Evolutionary conservation across 2,797 vertebrate genomes (phyloP).

Genomic region (Philypnodon macrostomus): DNA sequence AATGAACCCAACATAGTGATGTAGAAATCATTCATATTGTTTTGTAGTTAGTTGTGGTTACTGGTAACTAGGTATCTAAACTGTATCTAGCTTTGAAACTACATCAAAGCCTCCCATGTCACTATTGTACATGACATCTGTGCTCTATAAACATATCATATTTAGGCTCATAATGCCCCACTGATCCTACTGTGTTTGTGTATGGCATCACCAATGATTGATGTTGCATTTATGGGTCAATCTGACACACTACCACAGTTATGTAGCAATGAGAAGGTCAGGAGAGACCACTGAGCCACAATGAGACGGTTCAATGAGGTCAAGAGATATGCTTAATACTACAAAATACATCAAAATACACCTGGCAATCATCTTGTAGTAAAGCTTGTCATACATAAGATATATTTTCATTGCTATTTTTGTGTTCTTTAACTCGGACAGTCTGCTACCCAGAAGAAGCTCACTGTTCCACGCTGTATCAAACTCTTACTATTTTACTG

Average conservation of each 20-base stretch:
- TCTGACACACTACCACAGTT: slow-evolving; percentile 33
- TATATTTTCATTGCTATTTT: slow-evolving; percentile 4
- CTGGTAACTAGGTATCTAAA: background rate
- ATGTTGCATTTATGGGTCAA: slow-evolving; percentile 5
- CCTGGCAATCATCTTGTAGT: background rate
- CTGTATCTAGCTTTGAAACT: slow-evolving; percentile 1
- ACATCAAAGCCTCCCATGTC: slow-evolving; percentile 7
- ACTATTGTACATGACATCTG: background rate
- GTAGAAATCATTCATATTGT: too few species aligned
- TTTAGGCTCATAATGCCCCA: slow-evolving; percentile 18
- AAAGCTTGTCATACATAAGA: background rate
- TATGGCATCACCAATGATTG: slow-evolving; percentile 10
- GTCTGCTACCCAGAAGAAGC: too few species aligned
- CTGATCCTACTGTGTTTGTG: slow-evolving; percentile 26
- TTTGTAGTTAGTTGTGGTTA: background rate
- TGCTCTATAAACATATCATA: slow-evolving; percentile 19
- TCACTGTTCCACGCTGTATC: background rate
- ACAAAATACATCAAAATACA: background rate
- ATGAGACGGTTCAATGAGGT: slow-evolving; percentile 1
- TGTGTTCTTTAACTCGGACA: background rate
- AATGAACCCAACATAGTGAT: too few species aligned
- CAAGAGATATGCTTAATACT: background rate
- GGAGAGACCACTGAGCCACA: slow-evolving; percentile 32
- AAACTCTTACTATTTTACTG: background rate
- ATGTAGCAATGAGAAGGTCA: slow-evolving; percentile 49